Evolutionary conservation across 2,888 invertebrate genomes (phyloP), one percentile per base, ranked within the genome.

Genomic region (Lycophotia porphyrea): DNA sequence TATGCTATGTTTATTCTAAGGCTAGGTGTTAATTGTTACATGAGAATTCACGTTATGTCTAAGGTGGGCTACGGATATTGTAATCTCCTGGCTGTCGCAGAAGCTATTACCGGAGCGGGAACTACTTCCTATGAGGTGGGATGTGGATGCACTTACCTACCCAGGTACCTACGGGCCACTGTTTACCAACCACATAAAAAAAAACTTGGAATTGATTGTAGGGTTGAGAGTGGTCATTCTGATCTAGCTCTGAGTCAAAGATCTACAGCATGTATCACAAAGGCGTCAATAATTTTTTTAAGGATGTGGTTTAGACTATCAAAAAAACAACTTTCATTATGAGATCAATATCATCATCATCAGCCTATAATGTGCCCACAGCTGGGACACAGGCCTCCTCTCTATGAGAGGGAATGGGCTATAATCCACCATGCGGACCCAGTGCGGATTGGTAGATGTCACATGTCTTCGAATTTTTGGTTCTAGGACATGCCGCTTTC

Each of bases 71-170:
- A 31, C 69, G 49, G 76, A 70, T 52, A 63, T 63, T 76, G 76
- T 63, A 76, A 76, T 76, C 52, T 76, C 76, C 76, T 76, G 70
- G 18, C 34, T 63, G 63, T 18, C 36, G 44, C 44, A 36, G 44
- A 63, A 36, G 44, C 70, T 55, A 76, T 76, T 76, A 76, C 76
- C 76, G 76, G 64, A 5, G 39, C 76, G 63, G 70, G 52, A 63
- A 70, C 52, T 44, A 39, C 31, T 70, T 63, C 70, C 76, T n/a
- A 44, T 70, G 69, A 31, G 52, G 8, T 36, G 24, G 7, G 31
- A n/a, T 21, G 31, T 47, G 49, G n/a, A 39, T 27, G 18, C 31
- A 21, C 34, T 11, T 60, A 31, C 18, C 18, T 55, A 18, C 0
- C n/a, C 18, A 15, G n/a, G 24, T 15, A 60, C 31, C 31, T 39